These are phyloP conservation scores for Lymantria dispar DNA, from an alignment of 2,888 invertebrate species.

Conservation along the genomic window DNA sequence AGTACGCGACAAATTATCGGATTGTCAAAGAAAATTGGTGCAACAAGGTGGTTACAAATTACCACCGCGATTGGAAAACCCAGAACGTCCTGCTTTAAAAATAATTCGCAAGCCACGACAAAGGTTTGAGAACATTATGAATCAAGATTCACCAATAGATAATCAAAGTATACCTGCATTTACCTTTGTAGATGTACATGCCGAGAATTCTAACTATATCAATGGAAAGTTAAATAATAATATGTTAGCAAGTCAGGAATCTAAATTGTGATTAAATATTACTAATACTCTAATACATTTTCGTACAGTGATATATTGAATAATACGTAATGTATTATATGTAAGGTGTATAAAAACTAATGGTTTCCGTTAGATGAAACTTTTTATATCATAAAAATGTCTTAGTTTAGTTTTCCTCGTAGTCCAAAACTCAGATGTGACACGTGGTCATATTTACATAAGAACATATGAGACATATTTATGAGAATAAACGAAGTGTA, in stretches of 20 bases:
- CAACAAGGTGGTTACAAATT: conserved; percentile 66
- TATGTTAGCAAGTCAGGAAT: conserved; percentile 51
- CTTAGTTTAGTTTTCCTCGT: too few species aligned
- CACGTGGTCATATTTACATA: too few species aligned
- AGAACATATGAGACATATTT: too few species aligned
- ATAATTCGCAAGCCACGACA: conserved; percentile 53
- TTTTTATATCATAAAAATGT: too few species aligned
- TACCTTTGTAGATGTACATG: conserved; percentile 67
- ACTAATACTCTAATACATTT: too few species aligned
- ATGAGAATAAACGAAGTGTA: too few species aligned
- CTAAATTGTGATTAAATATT: conserved; percentile 52
- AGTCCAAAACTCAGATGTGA: too few species aligned
- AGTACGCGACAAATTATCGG: conserved; percentile 77
- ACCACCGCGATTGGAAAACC: conserved; percentile 58
- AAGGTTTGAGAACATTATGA: conserved; percentile 55
- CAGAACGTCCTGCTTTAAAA: conserved; percentile 42
- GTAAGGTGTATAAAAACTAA: too few species aligned
- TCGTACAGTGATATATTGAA: too few species aligned
- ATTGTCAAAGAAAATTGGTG: conserved; percentile 68
- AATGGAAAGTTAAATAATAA: conserved; percentile 44
- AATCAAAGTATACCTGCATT: conserved; percentile 49
- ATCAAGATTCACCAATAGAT: conserved; percentile 62
- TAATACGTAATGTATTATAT: too few species aligned
- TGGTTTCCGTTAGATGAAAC: too few species aligned
- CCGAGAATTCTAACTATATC: conserved; percentile 41